Evolutionary conservation across 2,113 vertebrate genomes (phyloP), one percentile per base, ranked within the genome.

Genomic region (Oncorhynchus kisutch): DNA sequence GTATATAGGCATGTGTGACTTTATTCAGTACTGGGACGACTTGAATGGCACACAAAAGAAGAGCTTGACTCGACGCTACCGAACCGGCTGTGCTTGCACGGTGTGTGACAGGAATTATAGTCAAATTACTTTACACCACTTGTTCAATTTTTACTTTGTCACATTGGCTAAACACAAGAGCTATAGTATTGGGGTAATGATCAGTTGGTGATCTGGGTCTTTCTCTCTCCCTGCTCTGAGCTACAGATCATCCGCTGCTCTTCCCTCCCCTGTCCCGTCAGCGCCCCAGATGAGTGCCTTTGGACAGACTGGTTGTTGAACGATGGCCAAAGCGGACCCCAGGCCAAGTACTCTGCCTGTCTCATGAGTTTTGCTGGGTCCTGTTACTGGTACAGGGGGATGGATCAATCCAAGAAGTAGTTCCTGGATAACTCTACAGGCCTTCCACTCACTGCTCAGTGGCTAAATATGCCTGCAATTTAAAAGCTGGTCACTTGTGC

Each of bases 291-390:
- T 0, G 97, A 99, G 86, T 99, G 97, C 81, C 95, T 99, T 80
- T 99, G 97, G 97, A 96, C 94, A 29, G 97, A 98, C 92, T 98
- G 96, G 95, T 91, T 97, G 70, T 93, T 95, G 5, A 95, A 96
- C 90, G 96, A 94, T 89, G 94, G 78, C 68, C 93, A 95, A 86
- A 94, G 92, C 0, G 97, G 97, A 74, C 89, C 93, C 48, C 96
- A 97, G 93, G 96, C 96, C 48, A 95, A 94, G 88, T 92, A 96
- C 91, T 99, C 93, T 5, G 93, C 96, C 74, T 99, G 97, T 83
- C 94, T 98, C 90, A 97, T 97, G 92, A 94, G 96, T 82, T 96
- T 90, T 0, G 97, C 98, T 0, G 91, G 93, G 76, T 97, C 96
- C 0, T 99, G 97, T 1, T 94, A 96, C 13, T 99, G 97, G 97